Percentiles rank a stretch among this genome's conserved stretches.
Conservation (phyloP, 2,888 invertebrate species). For the Listrodromus nycthemerus region DNA sequence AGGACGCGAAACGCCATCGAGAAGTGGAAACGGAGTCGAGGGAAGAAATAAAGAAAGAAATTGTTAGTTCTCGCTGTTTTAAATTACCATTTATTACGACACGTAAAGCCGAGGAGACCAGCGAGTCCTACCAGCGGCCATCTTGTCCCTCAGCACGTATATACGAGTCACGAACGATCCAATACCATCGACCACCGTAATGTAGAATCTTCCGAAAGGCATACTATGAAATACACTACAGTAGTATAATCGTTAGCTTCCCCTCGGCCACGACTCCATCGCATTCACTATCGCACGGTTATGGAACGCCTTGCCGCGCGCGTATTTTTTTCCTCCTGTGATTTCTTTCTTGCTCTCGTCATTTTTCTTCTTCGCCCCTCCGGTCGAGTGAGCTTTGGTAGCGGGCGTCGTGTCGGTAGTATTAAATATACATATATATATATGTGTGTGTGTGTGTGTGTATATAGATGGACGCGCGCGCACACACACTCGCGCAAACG, state of each 20-base stretch:
- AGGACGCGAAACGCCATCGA: slow-evolving; percentile 55
- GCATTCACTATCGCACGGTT: slow-evolving; percentile 23
- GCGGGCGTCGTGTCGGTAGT: slow-evolving; percentile 32
- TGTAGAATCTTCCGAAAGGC: slow-evolving; percentile 16
- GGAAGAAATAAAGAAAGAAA: slow-evolving; percentile 84
- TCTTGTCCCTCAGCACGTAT: slow-evolving; percentile 79
- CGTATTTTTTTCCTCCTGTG: slow-evolving; percentile 68
- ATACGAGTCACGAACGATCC: slow-evolving; percentile 20
- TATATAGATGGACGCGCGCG: too few species aligned
- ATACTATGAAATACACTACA: slow-evolving; percentile 42
- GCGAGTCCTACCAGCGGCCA: slow-evolving; percentile 79
- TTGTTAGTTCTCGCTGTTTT: slow-evolving; percentile 85
- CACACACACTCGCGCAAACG: slow-evolving; percentile 23
- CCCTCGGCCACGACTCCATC: slow-evolving; percentile 35
- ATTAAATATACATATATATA: slow-evolving; percentile 61
- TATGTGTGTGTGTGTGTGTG: too few species aligned
- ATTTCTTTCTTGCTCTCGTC: slow-evolving; percentile 62
- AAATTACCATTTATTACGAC: slow-evolving; percentile 85
- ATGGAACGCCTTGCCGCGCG: slow-evolving; percentile 19
- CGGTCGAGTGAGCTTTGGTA: slow-evolving; percentile 50
- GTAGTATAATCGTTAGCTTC: slow-evolving; percentile 58
- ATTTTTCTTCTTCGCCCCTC: slow-evolving; percentile 66
- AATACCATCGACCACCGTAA: slow-evolving; percentile 26
- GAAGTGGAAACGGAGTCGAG: slow-evolving; percentile 64
- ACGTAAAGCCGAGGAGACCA: slow-evolving; percentile 81